Percentiles rank a stretch among this genome's conserved stretches.
These are phyloP conservation scores for Plestiodon gilberti DNA, from an alignment of 2,113 vertebrate species.

Conservation along the genomic window DNA sequence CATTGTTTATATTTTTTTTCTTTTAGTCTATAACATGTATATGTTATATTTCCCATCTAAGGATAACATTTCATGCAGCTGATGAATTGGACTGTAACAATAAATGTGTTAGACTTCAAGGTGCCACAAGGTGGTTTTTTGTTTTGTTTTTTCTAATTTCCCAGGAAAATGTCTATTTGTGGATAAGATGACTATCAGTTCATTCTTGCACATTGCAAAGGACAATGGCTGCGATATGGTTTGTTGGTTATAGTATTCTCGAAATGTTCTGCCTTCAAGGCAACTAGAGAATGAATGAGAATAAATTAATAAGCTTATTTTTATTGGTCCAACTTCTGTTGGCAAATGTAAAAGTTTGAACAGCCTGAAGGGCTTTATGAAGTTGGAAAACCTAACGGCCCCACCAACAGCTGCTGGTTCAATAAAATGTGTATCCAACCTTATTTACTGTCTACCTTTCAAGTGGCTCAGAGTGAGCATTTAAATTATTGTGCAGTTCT, in stretches of 20 bases:
- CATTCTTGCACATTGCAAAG: background rate
- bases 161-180: background rate
- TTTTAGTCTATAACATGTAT: too few species aligned
- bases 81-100: too few species aligned
- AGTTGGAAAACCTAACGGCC: background rate
- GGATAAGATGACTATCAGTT: background rate
- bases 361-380: background rate
- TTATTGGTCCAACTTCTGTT: background rate
- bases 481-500: background rate
- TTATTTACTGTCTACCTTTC: background rate
- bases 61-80: too few species aligned
- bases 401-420: background rate
- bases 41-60: too few species aligned
- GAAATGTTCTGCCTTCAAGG: background rate
- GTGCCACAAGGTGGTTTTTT: too few species aligned
- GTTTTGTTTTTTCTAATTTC: background rate
- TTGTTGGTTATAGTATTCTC: background rate
- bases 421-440: background rate
- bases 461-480: background rate
- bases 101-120: too few species aligned
- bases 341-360: background rate
- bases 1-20: too few species aligned
- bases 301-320: background rate
- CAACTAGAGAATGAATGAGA: background rate
- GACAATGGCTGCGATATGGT: background rate